Conservation (phyloP, 1,140 invertebrate species). For the Cyclargus thomasi region DNA sequence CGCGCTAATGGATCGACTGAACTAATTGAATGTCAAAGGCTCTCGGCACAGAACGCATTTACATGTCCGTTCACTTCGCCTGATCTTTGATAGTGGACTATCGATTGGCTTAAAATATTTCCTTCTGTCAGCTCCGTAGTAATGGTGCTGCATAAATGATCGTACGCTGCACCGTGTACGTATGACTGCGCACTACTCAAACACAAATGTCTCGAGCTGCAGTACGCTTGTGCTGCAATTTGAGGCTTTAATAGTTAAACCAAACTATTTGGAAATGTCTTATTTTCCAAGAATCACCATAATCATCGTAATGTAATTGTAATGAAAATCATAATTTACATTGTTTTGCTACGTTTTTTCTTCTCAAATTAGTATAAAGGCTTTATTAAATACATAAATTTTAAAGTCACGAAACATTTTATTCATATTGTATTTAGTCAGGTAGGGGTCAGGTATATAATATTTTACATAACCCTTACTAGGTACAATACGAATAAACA, state of each 20-base stretch:
- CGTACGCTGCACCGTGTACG: not conserved
- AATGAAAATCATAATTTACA: too few species aligned
- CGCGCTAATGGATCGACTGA: constrained; percentile 9
- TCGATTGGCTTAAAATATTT: constrained; percentile 4
- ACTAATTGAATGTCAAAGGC: constrained; percentile 14
- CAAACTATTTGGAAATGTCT: too few species aligned
- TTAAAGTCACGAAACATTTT: too few species aligned
- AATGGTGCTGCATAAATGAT: not conserved
- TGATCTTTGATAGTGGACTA: constrained; percentile 11
- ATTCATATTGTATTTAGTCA: too few species aligned
- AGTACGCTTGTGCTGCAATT: too few species aligned
- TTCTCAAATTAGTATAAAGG: too few species aligned
- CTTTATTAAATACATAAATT: too few species aligned
- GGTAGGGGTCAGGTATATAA: too few species aligned
- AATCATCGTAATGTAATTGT: too few species aligned
- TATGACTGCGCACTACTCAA: not conserved
- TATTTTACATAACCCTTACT: not conserved
- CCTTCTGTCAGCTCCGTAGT: not conserved
- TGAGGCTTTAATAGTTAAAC: too few species aligned
- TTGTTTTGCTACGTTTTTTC: too few species aligned
- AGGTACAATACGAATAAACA: not conserved
- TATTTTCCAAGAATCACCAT: too few species aligned
- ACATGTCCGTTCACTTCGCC: constrained; percentile 4
- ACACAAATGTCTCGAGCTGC: not conserved
- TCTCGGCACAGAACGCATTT: constrained; percentile 9